These are phyloP conservation scores for Cladopsammia gracilis DNA, from an alignment of 64 coral and sea anemone species.

Conservation along the genomic window DNA sequence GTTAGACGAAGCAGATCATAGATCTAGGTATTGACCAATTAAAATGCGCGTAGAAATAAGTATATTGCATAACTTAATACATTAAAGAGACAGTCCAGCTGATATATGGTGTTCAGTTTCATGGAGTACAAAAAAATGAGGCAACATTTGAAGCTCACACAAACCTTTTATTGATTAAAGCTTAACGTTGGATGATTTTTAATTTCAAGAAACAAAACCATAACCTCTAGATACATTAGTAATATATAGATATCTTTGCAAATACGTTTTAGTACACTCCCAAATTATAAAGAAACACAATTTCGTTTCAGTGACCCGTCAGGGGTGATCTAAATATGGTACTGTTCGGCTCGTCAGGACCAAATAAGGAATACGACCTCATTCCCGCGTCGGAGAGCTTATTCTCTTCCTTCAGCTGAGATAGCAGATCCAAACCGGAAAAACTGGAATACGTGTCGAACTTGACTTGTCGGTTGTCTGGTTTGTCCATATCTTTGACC, in stretches of 20 bases:
- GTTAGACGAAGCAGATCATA: no score
- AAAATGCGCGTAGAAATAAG: no score
- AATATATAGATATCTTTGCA: conserved; percentile 56
- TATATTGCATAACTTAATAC: no score
- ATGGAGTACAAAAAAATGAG: no score
- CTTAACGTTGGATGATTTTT: not conserved
- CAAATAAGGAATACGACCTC: conserved; percentile 96
- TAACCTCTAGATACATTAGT: conserved; percentile 34
- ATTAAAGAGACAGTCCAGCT: no score
- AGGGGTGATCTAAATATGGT: conserved; percentile 91
- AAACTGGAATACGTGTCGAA: conserved; percentile 87
- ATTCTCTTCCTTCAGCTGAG: conserved; percentile 80
- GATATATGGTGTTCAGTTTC: no score
- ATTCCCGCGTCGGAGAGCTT: conserved; percentile 41
- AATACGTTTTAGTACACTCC: conserved; percentile 29
- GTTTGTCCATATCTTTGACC: conserved; percentile 90
- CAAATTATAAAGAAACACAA: conserved; percentile 13
- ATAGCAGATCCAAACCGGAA: conserved; percentile 88
- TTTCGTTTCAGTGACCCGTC: conserved; percentile 75
- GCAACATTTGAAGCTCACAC: no score
- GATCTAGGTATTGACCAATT: no score
- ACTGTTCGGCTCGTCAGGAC: conserved; percentile 90
- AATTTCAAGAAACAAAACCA: conserved; percentile 42
- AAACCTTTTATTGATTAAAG: conserved; percentile 1
- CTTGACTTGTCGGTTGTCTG: conserved; percentile 84